Evolutionary conservation across 2,888 invertebrate genomes (phyloP).

Genomic region (Seira ritae): DNA sequence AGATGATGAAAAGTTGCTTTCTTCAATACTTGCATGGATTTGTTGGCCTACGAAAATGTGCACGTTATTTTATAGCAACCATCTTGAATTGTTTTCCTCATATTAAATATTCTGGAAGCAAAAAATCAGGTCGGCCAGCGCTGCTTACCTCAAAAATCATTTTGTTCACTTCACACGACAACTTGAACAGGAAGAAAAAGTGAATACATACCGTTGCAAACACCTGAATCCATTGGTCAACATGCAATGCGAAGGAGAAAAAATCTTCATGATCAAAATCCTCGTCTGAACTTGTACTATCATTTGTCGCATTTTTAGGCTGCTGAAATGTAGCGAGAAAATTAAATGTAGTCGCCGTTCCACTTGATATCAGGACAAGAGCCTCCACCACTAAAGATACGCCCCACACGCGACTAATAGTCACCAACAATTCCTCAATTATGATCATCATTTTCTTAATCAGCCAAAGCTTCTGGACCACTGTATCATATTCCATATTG

Average conservation of each 20-base stretch:
- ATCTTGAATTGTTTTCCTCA: no score
- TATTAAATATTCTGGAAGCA: no score
- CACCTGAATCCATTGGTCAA: conserved; percentile 25
- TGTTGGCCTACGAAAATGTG: conserved; percentile 51
- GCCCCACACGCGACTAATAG: conserved; percentile 59
- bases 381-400: conserved; percentile 65
- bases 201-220: conserved; percentile 48
- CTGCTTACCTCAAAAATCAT: conserved; percentile 65
- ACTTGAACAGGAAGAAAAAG: conserved; percentile 65
- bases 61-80: no score
- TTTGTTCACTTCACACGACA: conserved; percentile 48
- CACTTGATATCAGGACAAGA: conserved; percentile 53
- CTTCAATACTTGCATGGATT: conserved; percentile 48
- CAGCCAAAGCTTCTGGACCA: conserved; percentile 29
- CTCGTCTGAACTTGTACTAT: no score
- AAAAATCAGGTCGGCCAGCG: no score
- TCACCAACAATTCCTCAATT: conserved; percentile 40
- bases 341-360: conserved; percentile 50
- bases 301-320: no score
- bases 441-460: conserved; percentile 45
- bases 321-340: conserved; percentile 28
- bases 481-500: neutral
- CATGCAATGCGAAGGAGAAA: neutral
- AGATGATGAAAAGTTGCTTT: conserved; percentile 15
- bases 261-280: neutral